These are phyloP conservation scores for Agrotis ipsilon DNA, from an alignment of 2,888 invertebrate species.

Conservation along the genomic window DNA sequence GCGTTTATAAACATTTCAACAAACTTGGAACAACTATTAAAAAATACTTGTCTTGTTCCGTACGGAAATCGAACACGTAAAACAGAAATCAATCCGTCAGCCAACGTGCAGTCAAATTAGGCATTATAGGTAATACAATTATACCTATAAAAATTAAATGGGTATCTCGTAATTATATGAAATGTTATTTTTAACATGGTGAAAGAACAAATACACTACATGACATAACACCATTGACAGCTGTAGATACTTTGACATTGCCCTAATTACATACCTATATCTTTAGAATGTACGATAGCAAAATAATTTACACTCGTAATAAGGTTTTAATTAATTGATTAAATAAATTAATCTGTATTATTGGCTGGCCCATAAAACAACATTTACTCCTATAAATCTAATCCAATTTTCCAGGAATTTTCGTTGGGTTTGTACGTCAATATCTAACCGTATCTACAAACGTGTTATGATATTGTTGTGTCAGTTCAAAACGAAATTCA, in stretches of 20 bases:
- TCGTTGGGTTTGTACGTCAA: constrained; percentile 22
- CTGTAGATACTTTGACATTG: neutral
- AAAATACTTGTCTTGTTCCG: too few relatives aligned
- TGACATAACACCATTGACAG: too few relatives aligned
- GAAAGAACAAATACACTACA: constrained; percentile 5
- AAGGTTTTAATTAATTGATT: constrained; percentile 6
- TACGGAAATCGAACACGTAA: too few relatives aligned
- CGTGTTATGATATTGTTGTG: constrained; percentile 26
- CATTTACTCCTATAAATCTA: constrained; percentile 9
- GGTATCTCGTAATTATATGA: neutral
- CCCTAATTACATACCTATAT: constrained; percentile 2
- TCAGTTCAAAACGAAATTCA: constrained; percentile 14
- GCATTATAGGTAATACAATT: too few relatives aligned
- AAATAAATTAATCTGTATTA: constrained; percentile 16
- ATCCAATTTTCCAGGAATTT: constrained; percentile 48
- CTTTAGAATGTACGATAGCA: constrained; percentile 19
- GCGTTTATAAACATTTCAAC: too few relatives aligned
- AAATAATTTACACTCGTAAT: constrained; percentile 12
- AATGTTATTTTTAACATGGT: neutral
- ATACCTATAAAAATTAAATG: too few relatives aligned
- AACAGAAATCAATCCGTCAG: too few relatives aligned
- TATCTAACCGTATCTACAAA: constrained; percentile 37
- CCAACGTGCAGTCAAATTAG: too few relatives aligned
- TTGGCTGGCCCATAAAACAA: constrained; percentile 19
- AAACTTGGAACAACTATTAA: too few relatives aligned